phyloP scores from a whole-genome alignment of 2,888 invertebrate genomes.

The Pyrrhia umbra region DNA sequence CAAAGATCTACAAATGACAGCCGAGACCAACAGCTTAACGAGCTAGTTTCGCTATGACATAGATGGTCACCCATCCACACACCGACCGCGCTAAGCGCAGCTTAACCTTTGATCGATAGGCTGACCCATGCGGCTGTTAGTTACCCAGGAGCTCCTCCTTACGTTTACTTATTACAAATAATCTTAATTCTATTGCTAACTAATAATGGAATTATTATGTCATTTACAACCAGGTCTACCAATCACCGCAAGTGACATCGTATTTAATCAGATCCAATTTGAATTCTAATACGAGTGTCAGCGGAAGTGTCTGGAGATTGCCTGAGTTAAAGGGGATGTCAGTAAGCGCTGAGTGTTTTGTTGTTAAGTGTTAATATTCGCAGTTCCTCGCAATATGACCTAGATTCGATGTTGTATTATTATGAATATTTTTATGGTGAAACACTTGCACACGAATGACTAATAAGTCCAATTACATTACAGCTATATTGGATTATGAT shows the following conservation, averaged over 20 bases:
- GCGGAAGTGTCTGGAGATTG: conserved; percentile 43
- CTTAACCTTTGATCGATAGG: too few relatives aligned
- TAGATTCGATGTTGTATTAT: conserved; percentile 43
- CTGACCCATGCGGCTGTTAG: too few relatives aligned
- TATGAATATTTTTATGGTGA: too few relatives aligned
- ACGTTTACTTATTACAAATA: background rate
- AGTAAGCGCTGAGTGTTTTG: conserved; percentile 15
- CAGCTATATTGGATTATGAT: conserved; percentile 17
- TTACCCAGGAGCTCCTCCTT: too few relatives aligned
- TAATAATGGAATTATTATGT: background rate
- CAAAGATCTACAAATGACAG: too few relatives aligned
- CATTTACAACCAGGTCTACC: conserved; percentile 1
- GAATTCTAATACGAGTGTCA: conserved; percentile 41
- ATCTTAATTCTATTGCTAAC: background rate
- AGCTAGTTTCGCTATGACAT: too few relatives aligned
- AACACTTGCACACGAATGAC: conserved; percentile 19
- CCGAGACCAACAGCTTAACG: too few relatives aligned
- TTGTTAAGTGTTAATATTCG: conserved; percentile 23
- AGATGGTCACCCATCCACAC: too few relatives aligned
- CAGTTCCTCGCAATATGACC: conserved; percentile 42
- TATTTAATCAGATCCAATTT: conserved; percentile 46
- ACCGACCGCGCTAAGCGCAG: too few relatives aligned
- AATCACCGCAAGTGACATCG: conserved; percentile 12
- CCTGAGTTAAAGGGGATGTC: conserved; percentile 16
- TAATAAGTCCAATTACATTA: conserved; percentile 30